Conservation (phyloP, 2,113 vertebrate genomes). For the Plestiodon gilberti region DNA sequence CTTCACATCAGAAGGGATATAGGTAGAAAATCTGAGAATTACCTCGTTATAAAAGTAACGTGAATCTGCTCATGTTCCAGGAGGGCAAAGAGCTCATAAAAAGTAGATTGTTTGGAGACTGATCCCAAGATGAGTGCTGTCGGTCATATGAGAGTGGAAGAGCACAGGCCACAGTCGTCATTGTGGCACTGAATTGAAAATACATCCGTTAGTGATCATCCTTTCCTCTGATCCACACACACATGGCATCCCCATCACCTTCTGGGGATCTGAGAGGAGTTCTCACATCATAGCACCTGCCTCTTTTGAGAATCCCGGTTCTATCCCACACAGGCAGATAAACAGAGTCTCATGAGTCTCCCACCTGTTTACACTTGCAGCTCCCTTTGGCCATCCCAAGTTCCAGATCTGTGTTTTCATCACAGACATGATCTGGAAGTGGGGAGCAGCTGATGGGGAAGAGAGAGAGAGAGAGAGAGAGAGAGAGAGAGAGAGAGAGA, state of each 20-base stretch:
- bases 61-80: background rate
- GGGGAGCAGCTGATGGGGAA: background rate
- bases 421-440: background rate
- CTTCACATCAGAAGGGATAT: background rate
- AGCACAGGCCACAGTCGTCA: background rate
- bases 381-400: background rate
- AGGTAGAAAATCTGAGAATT: conserved; percentile 3
- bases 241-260: background rate
- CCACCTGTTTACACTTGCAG: background rate
- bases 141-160: background rate
- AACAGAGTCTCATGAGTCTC: background rate
- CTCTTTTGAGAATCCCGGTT: background rate
- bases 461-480: too few species aligned
- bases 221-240: background rate
- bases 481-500: too few species aligned
- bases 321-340: background rate
- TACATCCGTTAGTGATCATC: background rate
- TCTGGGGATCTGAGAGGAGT: background rate
- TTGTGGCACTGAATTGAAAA: background rate
- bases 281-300: background rate
- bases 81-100: background rate
- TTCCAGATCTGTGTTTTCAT: background rate
- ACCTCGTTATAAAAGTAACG: background rate
- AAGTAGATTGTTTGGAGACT: background rate
- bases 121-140: background rate